phyloP scores from a whole-genome alignment of 2,113 vertebrate genomes.

The Holacanthus passer region DNA sequence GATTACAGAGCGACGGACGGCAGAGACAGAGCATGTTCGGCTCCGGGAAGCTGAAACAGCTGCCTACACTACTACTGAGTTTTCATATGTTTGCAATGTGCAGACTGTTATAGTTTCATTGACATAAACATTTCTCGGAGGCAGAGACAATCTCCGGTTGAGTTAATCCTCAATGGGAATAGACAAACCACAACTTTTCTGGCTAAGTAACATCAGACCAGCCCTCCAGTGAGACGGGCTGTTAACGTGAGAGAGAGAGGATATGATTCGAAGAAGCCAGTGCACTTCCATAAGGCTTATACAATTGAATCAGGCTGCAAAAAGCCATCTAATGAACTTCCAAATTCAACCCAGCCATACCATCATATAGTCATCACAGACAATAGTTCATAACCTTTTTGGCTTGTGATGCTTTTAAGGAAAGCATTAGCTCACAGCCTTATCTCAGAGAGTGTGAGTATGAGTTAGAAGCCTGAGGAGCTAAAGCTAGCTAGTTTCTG shows the following conservation, averaged over 20 bases:
- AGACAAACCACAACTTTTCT: constrained; percentile 27
- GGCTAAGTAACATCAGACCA: constrained; percentile 5
- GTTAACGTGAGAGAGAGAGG: constrained; percentile 14
- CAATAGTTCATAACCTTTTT: neutral
- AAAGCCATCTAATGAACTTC: neutral
- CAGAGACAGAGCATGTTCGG: constrained; percentile 11
- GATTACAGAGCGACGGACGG: constrained; percentile 26
- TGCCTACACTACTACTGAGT: constrained; percentile 10
- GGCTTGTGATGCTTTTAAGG: neutral
- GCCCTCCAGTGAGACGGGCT: constrained; percentile 3
- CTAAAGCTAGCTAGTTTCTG: no score
- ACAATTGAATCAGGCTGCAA: neutral
- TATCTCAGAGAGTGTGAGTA: no score
- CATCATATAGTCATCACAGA: neutral
- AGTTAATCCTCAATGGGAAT: constrained; percentile 11
- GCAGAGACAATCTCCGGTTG: constrained; percentile 21
- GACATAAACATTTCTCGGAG: constrained; percentile 30
- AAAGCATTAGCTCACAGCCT: neutral
- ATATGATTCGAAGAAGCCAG: neutral
- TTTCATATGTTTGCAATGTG: constrained; percentile 39
- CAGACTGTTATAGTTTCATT: neutral
- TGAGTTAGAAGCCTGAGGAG: no score
- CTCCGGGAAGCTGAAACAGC: constrained; percentile 44
- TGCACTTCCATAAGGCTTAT: neutral
- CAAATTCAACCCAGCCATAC: constrained; percentile 1